phyloP scores from a whole-genome alignment of 2,113 vertebrate genomes.

The Campylorhamphus procurvoides region DNA sequence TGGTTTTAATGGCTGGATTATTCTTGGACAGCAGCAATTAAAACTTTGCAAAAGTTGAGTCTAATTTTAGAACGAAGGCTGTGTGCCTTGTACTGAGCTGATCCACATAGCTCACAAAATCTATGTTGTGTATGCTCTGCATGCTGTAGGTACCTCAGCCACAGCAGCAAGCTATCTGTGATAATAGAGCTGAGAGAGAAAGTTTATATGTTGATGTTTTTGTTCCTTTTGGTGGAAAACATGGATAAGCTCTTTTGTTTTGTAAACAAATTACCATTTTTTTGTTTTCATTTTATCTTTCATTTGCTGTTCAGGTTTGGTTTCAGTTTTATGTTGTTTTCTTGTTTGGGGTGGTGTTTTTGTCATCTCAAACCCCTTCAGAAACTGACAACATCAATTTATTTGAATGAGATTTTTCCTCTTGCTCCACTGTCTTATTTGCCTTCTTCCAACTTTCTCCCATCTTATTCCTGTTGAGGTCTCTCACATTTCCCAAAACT shows the following conservation, averaged over 20 bases:
- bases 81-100: neutral
- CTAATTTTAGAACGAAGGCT: neutral
- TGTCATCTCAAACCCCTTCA: neutral
- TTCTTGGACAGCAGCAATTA: neutral
- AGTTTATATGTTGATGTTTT: accelerated
- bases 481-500: neutral
- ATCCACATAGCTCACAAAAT: neutral
- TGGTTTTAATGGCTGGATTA: neutral
- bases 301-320: neutral
- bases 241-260: neutral
- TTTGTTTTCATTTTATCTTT: neutral
- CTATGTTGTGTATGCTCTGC: accelerated
- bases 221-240: neutral
- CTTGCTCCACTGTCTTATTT: neutral
- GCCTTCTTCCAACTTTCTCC: neutral
- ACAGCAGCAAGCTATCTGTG: accelerated
- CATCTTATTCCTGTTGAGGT: neutral
- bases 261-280: neutral
- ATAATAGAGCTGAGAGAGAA: neutral
- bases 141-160: neutral
- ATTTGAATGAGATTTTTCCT: neutral
- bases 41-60: neutral
- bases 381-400: neutral
- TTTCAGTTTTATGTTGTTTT: neutral
- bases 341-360: neutral